Base-by-base conservation (phyloP, 1,140 invertebrate genomes). In the Lepidurus arcticus region DNA sequence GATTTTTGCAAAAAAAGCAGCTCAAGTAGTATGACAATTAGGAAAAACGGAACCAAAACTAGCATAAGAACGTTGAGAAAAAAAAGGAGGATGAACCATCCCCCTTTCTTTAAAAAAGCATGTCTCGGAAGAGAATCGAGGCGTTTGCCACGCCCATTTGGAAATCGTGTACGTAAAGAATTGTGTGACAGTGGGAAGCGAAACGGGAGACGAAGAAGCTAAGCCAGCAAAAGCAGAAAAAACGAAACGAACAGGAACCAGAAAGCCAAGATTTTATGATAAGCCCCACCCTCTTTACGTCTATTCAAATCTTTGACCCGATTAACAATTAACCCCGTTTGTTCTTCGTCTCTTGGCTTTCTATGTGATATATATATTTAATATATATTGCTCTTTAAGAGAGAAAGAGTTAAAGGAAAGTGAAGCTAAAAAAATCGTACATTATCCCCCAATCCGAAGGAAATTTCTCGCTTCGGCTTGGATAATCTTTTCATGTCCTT, bases 201-300 rank as follows among this genome's bases (percentile, higher is more conserved):
- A 1, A 65, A 13, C 53, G 53, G 16, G 53, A 65, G 13, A 21
- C 16, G n/a, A 47, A 16, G 16, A 47, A 47, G 45, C 34, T 4
- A 34, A 34, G 4, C 34, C 34, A 34, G 34, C 34, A 34, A 34
- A 34, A 34, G 3, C 34, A 34, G 34, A 34, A 34, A 34, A 34
- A 34, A 34, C 34, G 34, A 34, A 34, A 34, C 34, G 34, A 34
- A 34, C 34, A 34, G 45, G 4, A 47, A 47, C 45, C 45, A 47
- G 45, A 65, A 65, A 65, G 53, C 53, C 53, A 65, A 65, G 53
- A 65, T 65, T 65, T 34, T 65, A 65, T 16, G 53, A 65, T 65
- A 65, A 65, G 21, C 53, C 21, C 21, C 6, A 4, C 53, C 53
- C 53, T n/a, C 13, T 65, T 65, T 13, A 21, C 8, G 53, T 65